Base-by-base conservation (phyloP, 1,140 invertebrate species). In the Drosophila yakuba region DNA sequence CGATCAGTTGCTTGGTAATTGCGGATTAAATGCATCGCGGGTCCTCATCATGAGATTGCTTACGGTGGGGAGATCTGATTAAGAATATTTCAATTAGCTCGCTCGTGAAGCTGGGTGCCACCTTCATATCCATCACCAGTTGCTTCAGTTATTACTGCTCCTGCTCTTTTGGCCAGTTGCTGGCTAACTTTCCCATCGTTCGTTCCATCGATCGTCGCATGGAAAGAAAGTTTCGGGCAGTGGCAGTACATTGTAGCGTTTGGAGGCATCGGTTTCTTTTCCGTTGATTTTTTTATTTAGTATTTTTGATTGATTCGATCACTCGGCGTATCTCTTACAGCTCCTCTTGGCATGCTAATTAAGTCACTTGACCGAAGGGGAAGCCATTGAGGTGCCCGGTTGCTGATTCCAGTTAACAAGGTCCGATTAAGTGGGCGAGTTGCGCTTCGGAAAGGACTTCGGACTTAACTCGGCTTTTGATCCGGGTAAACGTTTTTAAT, bases 31-130 rank as follows among this genome's bases (percentile, higher is more conserved):
- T 90, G 80, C 84, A 71, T 60, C 52, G 41, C 20, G 25, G 14
- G 5, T n/a, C 56, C 58, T 60, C 48, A 60, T 60, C 69, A 63
- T 50, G 64, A 50, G 44, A 79, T 63, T 58, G 78, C 77, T 39
- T 66, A 71, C 76, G 52, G 58, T 74, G 52, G 54, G 47, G 77
- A 82, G 80, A 88, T 89, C 84, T 89, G 85, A 89, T 89, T 89
- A 89, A 89, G 85, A 90, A 89, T 89, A 89, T 89, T 89, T 89
- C 85, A 89, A 89, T 89, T 89, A 89, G 84, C 36, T 20, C 51
- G 67, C 17, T 48, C 69, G 36, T 44, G 10, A 35, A 50, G 28
- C 64, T n/a, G 52, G 60, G 28, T 75, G 60, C 60, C 51, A 66
- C 71, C 73, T 75, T 58, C 60, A 15, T 28, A 71, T 71, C 64